Evolutionary conservation across 2,113 vertebrate genomes (phyloP).

Genomic region (Daubentonia madagascariensis): DNA sequence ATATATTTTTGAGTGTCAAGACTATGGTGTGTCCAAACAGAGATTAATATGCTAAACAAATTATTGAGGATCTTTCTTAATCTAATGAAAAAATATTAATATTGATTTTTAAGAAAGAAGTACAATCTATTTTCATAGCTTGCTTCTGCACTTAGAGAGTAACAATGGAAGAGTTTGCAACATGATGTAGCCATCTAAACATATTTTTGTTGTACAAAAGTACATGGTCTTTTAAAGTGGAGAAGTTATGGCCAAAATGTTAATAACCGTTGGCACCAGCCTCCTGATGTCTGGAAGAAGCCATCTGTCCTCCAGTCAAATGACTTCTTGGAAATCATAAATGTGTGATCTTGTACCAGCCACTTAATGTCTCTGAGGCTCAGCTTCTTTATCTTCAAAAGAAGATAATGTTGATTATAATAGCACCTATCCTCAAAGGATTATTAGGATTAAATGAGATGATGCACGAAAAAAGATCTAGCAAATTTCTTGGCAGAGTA

Average conservation of each 20-base stretch:
- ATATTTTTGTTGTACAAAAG: not conserved
- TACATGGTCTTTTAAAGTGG: not conserved
- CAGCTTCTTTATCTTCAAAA: not conserved
- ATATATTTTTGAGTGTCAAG: not conserved
- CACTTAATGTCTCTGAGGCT: not conserved
- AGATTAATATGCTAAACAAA: not conserved
- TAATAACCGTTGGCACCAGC: not conserved
- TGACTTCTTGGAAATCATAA: not conserved
- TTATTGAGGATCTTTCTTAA: not conserved
- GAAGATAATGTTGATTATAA: not conserved
- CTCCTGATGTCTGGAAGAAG: not conserved
- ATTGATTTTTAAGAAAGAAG: not conserved
- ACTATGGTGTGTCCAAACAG: not conserved
- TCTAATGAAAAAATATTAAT: not conserved
- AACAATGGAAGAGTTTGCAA: not conserved
- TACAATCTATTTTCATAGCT: not conserved
- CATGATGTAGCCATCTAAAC: not conserved
- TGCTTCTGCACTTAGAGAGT: not conserved
- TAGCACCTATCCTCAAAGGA: not conserved
- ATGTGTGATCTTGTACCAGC: not conserved
- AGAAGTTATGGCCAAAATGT: not conserved
- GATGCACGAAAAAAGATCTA: not conserved
- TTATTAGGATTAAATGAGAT: not conserved
- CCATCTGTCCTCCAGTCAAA: not conserved
- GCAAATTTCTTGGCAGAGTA: not conserved